Evolutionary conservation across 2,888 invertebrate species (phyloP).

Genomic region (Anaspis maculata): DNA sequence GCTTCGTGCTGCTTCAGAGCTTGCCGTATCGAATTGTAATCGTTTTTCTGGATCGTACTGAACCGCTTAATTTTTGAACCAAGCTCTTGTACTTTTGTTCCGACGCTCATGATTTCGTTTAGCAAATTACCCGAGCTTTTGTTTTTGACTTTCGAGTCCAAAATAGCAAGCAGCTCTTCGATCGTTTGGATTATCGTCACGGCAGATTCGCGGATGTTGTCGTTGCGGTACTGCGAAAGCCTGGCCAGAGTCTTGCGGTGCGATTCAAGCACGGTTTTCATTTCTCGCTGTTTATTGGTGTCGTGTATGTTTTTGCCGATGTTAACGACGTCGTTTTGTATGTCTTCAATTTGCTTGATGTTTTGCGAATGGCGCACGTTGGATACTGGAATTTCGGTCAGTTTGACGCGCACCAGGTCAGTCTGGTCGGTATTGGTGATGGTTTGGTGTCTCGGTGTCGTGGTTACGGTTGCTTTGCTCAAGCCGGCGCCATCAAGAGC

Average conservation of each 20-base stretch:
- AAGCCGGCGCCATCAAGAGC: too few species aligned
- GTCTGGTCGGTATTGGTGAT: too few species aligned
- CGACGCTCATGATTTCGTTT: constrained; percentile 7
- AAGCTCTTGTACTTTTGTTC: constrained; percentile 7
- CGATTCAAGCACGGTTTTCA: too few species aligned
- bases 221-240: neutral
- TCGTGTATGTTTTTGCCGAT: too few species aligned
- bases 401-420: too few species aligned
- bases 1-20: constrained; percentile 3
- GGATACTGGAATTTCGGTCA: too few species aligned
- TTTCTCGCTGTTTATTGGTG: too few species aligned
- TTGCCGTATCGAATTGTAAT: constrained; percentile 4
- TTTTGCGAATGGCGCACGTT: too few species aligned
- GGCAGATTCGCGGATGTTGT: neutral
- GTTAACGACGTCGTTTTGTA: too few species aligned
- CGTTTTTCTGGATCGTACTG: neutral
- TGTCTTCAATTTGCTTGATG: too few species aligned
- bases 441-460: too few species aligned
- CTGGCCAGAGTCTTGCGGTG: neutral
- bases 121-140: constrained; percentile 8
- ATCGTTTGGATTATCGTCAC: neutral
- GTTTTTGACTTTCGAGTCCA: neutral
- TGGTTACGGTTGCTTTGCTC: too few species aligned
- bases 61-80: constrained; percentile 4
- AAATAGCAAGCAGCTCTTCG: neutral